Evolutionary conservation across 2,888 invertebrate species (phyloP).

Genomic region (Leucophenga montana): DNA sequence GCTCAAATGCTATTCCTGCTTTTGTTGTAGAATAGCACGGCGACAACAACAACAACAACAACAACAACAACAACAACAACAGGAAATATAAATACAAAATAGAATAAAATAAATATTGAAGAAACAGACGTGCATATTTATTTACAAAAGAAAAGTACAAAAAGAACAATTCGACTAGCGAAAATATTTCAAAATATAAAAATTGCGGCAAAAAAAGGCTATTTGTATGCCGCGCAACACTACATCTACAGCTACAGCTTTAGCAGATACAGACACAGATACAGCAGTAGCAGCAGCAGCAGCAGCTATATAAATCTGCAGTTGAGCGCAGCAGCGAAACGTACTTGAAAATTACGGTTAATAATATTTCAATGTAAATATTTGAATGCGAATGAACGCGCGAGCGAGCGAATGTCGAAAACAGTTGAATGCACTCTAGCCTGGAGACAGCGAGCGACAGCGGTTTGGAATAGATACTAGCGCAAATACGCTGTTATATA

Average conservation of each 20-base stretch:
- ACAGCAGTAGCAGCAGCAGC: conserved; percentile 19
- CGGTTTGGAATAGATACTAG: not conserved
- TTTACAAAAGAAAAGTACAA: not conserved
- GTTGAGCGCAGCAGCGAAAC: conserved; percentile 15
- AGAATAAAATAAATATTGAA: conserved; percentile 29
- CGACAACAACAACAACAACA: conserved; percentile 1
- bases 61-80: conserved; percentile 38
- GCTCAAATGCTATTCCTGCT: not conserved
- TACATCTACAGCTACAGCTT: not conserved
- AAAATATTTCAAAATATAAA: conserved; percentile 15
- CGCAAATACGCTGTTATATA: not conserved
- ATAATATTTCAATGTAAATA: conserved; percentile 53
- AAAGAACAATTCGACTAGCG: conserved; percentile 2
- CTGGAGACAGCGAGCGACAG: conserved; percentile 36
- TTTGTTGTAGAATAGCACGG: not conserved
- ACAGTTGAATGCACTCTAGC: conserved; percentile 59
- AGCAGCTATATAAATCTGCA: not conserved
- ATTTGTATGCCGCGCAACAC: conserved; percentile 46
- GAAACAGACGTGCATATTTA: conserved; percentile 24
- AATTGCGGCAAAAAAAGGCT: conserved; percentile 28
- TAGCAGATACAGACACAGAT: not conserved
- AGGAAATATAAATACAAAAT: conserved; percentile 57
- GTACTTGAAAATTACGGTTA: conserved; percentile 46
- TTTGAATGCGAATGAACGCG: conserved; percentile 49
- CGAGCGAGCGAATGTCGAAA: conserved; percentile 40